Conservation (phyloP, 1,140 invertebrate species). For the Pachyrhynchus sulphureomaculatus region DNA sequence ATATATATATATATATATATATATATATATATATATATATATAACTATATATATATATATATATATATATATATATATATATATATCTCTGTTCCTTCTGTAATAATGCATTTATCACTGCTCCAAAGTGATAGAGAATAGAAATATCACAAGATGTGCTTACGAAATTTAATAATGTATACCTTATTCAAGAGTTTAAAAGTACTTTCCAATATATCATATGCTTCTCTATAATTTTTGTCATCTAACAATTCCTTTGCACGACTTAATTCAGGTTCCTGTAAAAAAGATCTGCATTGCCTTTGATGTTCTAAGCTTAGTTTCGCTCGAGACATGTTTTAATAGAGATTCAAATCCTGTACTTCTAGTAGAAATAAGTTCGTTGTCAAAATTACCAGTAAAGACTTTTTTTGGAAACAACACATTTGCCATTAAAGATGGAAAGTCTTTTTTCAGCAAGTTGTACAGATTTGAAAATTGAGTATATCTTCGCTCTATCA, state of each 20-base stretch:
- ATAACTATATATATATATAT: too few species aligned
- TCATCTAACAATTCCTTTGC: constrained; percentile 62
- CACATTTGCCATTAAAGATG: constrained; percentile 58
- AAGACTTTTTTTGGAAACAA: constrained; percentile 74
- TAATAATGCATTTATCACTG: too few species aligned
- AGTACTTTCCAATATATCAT: constrained; percentile 66
- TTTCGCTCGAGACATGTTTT: constrained; percentile 59
- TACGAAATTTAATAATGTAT: too few species aligned
- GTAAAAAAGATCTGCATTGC: constrained; percentile 69
- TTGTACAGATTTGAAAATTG: constrained; percentile 72
- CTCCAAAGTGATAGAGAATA: too few species aligned
- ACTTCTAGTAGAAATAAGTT: constrained; percentile 68
- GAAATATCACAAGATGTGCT: too few species aligned
- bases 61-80: too few species aligned
- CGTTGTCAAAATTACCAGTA: constrained; percentile 73
- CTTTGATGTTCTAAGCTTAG: constrained; percentile 60
- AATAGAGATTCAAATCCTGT: constrained; percentile 70
- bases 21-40: too few species aligned
- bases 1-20: too few species aligned
- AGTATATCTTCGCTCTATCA: constrained; percentile 72
- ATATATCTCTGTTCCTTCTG: too few species aligned
- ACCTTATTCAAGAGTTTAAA: constrained; percentile 72
- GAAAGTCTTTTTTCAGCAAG: constrained; percentile 62
- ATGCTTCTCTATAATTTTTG: constrained; percentile 64
- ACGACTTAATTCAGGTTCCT: constrained; percentile 63